Percentiles rank a stretch among this genome's conserved stretches.
These are phyloP conservation scores for Entelurus aequoreus DNA, from an alignment of 2,113 vertebrate species.

Conservation along the genomic window DNA sequence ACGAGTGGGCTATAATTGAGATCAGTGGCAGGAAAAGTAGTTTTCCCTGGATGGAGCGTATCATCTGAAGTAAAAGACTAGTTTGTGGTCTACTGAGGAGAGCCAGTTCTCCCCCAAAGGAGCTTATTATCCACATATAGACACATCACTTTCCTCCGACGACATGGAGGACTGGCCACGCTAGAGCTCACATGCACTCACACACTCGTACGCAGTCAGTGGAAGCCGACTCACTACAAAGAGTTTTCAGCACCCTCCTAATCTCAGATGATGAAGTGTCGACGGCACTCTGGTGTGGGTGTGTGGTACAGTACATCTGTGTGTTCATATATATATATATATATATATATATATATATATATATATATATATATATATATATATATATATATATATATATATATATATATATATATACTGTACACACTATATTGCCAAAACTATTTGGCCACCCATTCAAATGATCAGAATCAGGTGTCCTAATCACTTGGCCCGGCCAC, in stretches of 20 bases:
- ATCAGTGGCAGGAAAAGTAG: slow-evolving; percentile 33
- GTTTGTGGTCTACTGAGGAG: slow-evolving; percentile 51
- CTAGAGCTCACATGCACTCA: slow-evolving; percentile 11
- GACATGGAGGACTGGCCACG: slow-evolving; percentile 34
- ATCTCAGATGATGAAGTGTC: slow-evolving; percentile 61
- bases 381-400: no score
- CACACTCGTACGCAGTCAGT: background rate
- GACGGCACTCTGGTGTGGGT: slow-evolving; percentile 23
- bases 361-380: no score
- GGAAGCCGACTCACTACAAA: slow-evolving; percentile 25
- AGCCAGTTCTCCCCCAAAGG: slow-evolving; percentile 55
- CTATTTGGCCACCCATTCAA: no score
- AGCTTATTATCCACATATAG: slow-evolving; percentile 67
- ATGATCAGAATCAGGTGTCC: no score
- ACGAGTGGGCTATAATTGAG: slow-evolving; percentile 48
- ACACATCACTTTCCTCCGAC: slow-evolving; percentile 56
- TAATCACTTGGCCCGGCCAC: no score
- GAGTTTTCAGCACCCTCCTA: slow-evolving; percentile 46
- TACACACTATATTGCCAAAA: no score
- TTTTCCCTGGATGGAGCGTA: slow-evolving; percentile 40
- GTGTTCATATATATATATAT: background rate
- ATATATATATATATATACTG: no score
- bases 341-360: no score
- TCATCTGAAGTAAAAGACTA: slow-evolving; percentile 58
- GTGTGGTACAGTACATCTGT: slow-evolving; percentile 13